phyloP scores from a whole-genome alignment of 2,888 invertebrate genomes.

The Eupithecia subfuscata region DNA sequence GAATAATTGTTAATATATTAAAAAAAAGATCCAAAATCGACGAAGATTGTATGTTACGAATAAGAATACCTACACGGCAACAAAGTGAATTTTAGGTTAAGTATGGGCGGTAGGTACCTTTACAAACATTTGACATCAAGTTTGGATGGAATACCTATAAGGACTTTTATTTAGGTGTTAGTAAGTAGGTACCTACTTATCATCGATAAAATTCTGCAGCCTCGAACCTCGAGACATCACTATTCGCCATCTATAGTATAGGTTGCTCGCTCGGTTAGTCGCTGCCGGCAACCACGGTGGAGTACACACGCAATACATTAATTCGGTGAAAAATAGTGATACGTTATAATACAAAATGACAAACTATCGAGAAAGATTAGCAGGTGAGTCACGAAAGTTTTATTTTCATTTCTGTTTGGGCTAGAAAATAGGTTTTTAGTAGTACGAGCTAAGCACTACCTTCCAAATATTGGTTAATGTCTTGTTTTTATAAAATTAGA shows the following conservation, averaged over 20 bases:
- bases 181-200: no score
- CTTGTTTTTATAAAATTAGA: background rate
- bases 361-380: constrained; percentile 62
- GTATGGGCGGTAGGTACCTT: no score
- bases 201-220: background rate
- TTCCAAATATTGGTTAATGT: background rate
- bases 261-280: background rate
- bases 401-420: background rate
- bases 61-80: no score
- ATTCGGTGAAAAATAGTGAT: constrained; percentile 33
- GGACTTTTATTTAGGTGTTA: background rate
- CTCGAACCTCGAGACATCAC: background rate
- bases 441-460: background rate
- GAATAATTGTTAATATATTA: no score
- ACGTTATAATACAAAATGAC: constrained; percentile 57
- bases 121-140: no score
- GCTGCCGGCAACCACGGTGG: constrained; percentile 36
- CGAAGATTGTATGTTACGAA: no score
- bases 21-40: no score
- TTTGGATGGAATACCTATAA: no score
- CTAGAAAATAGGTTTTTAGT: background rate
- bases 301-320: constrained; percentile 30
- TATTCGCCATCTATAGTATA: constrained; percentile 13
- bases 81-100: no score
- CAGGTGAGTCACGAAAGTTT: constrained; percentile 61